Percentiles rank a stretch among this genome's conserved stretches.
Evolutionary conservation across 2,797 vertebrate genomes (phyloP).

Genomic region (Lepidocolaptes lacrymiger): DNA sequence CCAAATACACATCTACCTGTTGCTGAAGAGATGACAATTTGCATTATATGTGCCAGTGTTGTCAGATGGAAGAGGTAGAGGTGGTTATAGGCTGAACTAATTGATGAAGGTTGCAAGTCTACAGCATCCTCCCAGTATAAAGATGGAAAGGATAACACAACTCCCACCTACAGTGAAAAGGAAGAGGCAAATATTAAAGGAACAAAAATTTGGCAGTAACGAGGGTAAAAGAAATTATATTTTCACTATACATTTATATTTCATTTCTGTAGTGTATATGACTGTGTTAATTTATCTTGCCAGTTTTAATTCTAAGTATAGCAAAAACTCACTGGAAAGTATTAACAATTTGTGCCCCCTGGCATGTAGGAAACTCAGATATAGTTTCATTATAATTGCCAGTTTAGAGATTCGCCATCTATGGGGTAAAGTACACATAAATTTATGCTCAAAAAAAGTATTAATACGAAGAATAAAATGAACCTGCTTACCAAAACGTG

Average conservation of each 20-base stretch:
- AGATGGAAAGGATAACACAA: conserved; percentile 90
- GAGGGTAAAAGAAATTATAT: not conserved
- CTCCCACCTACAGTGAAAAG: conserved; percentile 83
- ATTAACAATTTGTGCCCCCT: not conserved
- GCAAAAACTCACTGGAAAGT: not conserved
- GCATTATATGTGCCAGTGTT: conserved; percentile 92
- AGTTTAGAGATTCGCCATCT: not conserved
- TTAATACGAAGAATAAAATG: not conserved
- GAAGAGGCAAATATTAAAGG: not conserved
- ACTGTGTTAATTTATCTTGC: not conserved
- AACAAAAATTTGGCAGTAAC: not conserved
- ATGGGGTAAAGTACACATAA: not conserved
- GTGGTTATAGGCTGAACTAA: conserved; percentile 93
- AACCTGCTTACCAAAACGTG: conserved; percentile 88
- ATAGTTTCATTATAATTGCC: not conserved
- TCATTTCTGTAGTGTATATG: not conserved
- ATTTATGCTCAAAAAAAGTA: not conserved
- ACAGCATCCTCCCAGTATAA: conserved; percentile 94
- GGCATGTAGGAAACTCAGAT: not conserved
- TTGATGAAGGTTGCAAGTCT: conserved; percentile 89
- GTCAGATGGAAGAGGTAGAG: conserved; percentile 92
- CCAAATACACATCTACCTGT: conserved; percentile 63
- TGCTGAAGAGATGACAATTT: conserved; percentile 86
- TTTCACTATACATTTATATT: not conserved
- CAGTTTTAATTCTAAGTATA: not conserved